A percentile compares a stretch with the other conserved stretches of the same genome.
phyloP scores from a whole-genome alignment of 2,888 invertebrate species.

The Scaptomyza tumidula region DNA sequence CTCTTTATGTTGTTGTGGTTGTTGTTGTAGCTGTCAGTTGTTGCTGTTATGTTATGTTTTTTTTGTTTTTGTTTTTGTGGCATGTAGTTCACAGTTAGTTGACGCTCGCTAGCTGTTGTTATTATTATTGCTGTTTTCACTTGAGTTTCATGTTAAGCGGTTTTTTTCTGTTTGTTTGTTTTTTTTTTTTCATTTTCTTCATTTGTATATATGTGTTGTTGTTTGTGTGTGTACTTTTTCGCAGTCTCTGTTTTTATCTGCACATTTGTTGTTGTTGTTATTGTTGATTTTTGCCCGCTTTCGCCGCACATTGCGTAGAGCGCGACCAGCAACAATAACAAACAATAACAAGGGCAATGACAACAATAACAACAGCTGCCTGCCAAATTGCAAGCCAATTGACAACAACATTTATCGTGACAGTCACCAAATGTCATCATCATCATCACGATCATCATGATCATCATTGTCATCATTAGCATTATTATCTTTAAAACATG shows the following conservation, averaged over 20 bases:
- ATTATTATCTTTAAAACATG: conserved; percentile 34
- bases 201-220: not conserved
- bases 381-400: conserved; percentile 64
- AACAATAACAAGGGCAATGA: conserved; percentile 52
- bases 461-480: conserved; percentile 26
- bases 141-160: conserved; percentile 59
- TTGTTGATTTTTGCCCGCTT: conserved; percentile 41
- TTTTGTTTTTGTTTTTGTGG: conserved; percentile 40
- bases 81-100: conserved; percentile 65
- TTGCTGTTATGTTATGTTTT: conserved; percentile 29
- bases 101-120: conserved; percentile 52
- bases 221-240: conserved; percentile 14
- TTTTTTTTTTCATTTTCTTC: not conserved
- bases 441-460: conserved; percentile 22
- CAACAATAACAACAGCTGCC: conserved; percentile 49
- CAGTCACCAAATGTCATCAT: conserved; percentile 42
- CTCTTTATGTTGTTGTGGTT: conserved; percentile 37
- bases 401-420: conserved; percentile 59
- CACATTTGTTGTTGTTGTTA: conserved; percentile 56
- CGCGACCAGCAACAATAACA: conserved; percentile 30
- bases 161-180: conserved; percentile 14
- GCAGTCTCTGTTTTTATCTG: conserved; percentile 67
- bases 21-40: conserved; percentile 48
- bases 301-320: conserved; percentile 41
- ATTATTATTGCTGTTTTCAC: conserved; percentile 55